Evolutionary conservation across 2,113 vertebrate species (phyloP).

Genomic region (Sebastes fasciatus): DNA sequence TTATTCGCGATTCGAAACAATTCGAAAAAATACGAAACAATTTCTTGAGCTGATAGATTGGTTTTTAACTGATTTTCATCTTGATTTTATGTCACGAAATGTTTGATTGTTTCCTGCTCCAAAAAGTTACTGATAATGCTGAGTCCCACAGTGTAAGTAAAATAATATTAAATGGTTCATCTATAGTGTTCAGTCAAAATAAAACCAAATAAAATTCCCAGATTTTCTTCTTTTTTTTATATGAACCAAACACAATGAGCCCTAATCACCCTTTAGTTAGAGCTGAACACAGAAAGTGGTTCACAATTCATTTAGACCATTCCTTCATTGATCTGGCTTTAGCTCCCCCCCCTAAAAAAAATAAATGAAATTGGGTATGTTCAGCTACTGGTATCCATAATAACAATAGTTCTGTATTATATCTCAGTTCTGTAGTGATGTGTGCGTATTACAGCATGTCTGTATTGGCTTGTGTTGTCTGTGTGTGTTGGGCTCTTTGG

Average conservation of each 20-base stretch:
- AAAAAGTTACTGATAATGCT: not conserved
- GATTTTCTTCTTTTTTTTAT: not conserved
- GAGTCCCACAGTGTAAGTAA: not conserved
- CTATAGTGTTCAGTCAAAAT: not conserved
- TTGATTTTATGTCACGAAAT: not conserved
- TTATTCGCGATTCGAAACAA: too few relatives aligned
- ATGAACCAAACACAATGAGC: not conserved
- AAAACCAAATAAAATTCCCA: not conserved
- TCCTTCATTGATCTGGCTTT: not conserved
- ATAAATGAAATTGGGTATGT: not conserved
- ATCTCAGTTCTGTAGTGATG: not conserved
- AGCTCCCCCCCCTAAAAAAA: not conserved
- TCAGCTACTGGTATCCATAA: not conserved
- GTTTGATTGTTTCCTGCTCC: not conserved
- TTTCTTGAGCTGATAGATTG: too few relatives aligned
- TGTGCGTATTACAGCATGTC: not conserved
- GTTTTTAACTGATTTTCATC: not conserved
- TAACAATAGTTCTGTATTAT: not conserved
- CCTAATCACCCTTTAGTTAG: not conserved
- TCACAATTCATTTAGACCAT: not conserved
- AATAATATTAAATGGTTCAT: not conserved
- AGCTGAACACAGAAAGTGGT: not conserved
- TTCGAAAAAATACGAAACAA: too few relatives aligned
- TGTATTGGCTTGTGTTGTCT: slow-evolving; percentile 2
- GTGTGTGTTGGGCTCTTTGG: not conserved